phyloP scores from a whole-genome alignment of 2,797 vertebrate species.

The Hapalemur alaotrensis region DNA sequence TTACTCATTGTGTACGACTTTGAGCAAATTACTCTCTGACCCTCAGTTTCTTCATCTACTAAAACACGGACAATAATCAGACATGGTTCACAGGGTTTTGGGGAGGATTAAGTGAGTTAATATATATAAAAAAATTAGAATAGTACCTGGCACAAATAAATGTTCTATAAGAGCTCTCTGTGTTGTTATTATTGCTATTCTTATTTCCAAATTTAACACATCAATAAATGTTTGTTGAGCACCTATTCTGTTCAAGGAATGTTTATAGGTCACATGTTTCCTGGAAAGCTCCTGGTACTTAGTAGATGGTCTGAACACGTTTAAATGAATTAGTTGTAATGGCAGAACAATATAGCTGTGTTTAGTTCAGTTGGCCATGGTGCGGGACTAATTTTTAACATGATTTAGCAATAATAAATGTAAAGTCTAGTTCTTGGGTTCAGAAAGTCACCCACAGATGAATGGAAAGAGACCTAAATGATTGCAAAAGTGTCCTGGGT shows the following conservation, averaged over 20 bases:
- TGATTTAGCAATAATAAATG: neutral
- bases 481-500: neutral
- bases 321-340: neutral
- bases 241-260: neutral
- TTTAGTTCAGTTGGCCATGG: neutral
- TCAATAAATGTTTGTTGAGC: neutral
- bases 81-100: neutral
- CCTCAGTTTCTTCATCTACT: neutral
- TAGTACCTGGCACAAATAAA: neutral
- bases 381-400: conserved; percentile 30
- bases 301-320: neutral
- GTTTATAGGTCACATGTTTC: neutral
- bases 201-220: neutral
- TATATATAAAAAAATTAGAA: neutral
- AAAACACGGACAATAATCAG: neutral
- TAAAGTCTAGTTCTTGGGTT: neutral
- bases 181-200: neutral
- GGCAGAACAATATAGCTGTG: neutral
- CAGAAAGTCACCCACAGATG: conserved; percentile 18
- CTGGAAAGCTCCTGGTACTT: neutral
- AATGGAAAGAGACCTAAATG: neutral
- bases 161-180: neutral
- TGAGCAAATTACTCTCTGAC: neutral
- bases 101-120: neutral
- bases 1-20: neutral